Conservation (phyloP, 2,797 vertebrate species). For the Hybognathus amarus region DNA sequence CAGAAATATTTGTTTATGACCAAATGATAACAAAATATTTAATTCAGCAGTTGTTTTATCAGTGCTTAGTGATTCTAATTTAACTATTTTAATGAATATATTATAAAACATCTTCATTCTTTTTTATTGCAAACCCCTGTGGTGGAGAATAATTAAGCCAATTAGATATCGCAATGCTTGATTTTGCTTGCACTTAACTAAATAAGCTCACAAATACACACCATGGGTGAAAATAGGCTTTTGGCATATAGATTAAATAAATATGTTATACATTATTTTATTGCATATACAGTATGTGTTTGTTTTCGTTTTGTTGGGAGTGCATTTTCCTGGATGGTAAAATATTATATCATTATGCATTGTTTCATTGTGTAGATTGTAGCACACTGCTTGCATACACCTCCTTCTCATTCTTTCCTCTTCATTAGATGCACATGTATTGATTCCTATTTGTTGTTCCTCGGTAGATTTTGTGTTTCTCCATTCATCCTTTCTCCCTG, state of each 20-base stretch:
- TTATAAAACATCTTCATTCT: slow-evolving; percentile 12
- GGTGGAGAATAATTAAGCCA: not conserved
- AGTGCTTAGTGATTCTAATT: slow-evolving; percentile 19
- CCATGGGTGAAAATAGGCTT: not conserved
- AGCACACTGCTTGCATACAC: not conserved
- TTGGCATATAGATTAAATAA: not conserved
- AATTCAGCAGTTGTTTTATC: slow-evolving; percentile 28
- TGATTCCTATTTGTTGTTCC: slow-evolving; percentile 25
- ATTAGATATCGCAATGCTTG: not conserved
- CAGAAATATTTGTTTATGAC: slow-evolving; percentile 26
- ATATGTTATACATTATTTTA: not conserved
- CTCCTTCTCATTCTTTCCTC: not conserved
- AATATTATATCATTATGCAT: not conserved
- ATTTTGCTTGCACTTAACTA: not conserved
- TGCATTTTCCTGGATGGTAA: not conserved
- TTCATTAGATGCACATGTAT: slow-evolving; percentile 14
- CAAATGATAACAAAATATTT: slow-evolving; percentile 39
- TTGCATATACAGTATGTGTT: not conserved
- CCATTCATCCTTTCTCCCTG: not conserved
- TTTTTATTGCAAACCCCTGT: not conserved
- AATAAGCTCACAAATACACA: not conserved
- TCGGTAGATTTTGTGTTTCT: not conserved
- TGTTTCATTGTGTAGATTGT: not conserved
- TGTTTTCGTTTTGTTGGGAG: not conserved
- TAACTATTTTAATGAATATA: slow-evolving; percentile 5